Percentiles rank a stretch among this genome's conserved stretches.
These are phyloP conservation scores for Pteronotus mesoamericanus DNA, from an alignment of 2,797 vertebrate species.

Conservation along the genomic window DNA sequence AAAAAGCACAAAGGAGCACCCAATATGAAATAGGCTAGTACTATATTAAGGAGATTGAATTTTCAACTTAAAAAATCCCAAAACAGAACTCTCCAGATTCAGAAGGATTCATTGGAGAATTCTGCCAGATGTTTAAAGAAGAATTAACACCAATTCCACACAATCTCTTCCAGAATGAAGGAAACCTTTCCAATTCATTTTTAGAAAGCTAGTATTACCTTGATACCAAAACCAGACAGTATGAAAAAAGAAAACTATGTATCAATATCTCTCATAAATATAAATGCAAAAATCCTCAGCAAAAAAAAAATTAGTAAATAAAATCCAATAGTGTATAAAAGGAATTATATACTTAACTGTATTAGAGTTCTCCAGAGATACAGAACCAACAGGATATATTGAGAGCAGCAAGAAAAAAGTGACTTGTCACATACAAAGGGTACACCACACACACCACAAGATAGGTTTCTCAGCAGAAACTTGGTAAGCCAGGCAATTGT, in stretches of 20 bases:
- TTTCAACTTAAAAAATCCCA: not conserved
- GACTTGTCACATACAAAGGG: not conserved
- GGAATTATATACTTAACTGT: not conserved
- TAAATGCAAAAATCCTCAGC: constrained; percentile 32
- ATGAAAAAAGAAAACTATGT: not conserved
- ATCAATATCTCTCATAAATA: not conserved
- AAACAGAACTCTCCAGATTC: not conserved
- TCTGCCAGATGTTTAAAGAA: not conserved
- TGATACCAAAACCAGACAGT: not conserved
- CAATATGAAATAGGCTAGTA: not conserved
- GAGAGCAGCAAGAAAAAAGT: not conserved
- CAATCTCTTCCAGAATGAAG: not conserved
- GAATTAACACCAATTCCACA: not conserved
- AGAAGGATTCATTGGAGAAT: not conserved
- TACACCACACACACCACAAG: not conserved
- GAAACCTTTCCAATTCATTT: not conserved
- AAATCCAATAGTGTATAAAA: not conserved
- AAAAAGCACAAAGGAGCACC: not conserved
- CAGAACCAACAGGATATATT: not conserved
- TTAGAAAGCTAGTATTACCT: not conserved
- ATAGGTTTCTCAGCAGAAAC: not conserved
- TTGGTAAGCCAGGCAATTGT: not conserved
- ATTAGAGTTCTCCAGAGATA: not conserved
- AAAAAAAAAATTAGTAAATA: constrained; percentile 8
- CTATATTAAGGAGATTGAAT: not conserved